A percentile compares a stretch with the other conserved stretches of the same genome.
These are phyloP conservation scores for Trialeurodes vaporariorum DNA, from an alignment of 1,140 invertebrate genomes.

Conservation along the genomic window DNA sequence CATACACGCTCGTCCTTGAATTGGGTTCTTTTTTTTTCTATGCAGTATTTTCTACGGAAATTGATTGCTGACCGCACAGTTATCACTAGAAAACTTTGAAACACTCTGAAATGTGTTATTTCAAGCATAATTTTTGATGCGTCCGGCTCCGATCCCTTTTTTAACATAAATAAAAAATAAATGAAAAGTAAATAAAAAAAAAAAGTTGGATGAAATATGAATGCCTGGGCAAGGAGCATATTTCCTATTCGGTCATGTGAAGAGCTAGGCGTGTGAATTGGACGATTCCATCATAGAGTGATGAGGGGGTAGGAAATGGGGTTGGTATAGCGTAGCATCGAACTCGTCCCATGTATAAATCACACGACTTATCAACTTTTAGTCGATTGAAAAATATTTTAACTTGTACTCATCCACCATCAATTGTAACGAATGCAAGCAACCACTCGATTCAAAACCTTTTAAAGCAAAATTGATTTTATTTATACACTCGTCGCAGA, in stretches of 20 bases:
- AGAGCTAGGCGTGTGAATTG: background rate
- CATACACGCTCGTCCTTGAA: too few species aligned
- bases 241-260: too few species aligned
- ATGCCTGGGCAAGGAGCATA: background rate
- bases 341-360: background rate
- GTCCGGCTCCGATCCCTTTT: background rate
- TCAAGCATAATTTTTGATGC: background rate
- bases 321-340: too few species aligned
- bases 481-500: too few species aligned
- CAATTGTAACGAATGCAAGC: too few species aligned
- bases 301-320: too few species aligned
- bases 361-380: background rate
- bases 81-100: background rate
- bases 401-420: too few species aligned
- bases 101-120: background rate
- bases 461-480: too few species aligned
- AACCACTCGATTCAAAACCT: too few species aligned
- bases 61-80: background rate
- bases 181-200: background rate
- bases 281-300: background rate
- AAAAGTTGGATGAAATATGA: background rate
- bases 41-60: background rate
- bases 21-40: too few species aligned
- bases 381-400: background rate
- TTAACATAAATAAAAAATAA: background rate